These are phyloP conservation scores for Percina caprodes DNA, from an alignment of 2,113 vertebrate genomes.

Conservation along the genomic window DNA sequence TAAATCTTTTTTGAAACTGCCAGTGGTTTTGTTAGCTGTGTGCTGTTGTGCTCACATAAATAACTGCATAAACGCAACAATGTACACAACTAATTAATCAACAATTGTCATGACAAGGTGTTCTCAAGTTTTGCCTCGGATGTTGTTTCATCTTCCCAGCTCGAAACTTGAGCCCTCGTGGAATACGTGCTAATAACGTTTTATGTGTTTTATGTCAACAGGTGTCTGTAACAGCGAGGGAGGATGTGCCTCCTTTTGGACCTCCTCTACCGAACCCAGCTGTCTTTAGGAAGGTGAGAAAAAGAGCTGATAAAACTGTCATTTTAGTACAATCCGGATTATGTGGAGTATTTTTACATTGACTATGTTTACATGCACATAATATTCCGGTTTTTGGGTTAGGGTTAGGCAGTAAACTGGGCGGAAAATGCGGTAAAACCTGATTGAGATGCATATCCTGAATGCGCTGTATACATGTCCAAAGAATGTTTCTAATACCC, in stretches of 20 bases:
- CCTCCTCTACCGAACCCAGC: slow-evolving; percentile 91
- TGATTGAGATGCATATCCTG: no score
- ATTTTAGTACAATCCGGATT: no score
- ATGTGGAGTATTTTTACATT: no score
- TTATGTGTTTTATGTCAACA: slow-evolving; percentile 62
- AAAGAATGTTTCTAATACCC: no score
- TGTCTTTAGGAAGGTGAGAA: slow-evolving; percentile 91
- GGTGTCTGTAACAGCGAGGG: slow-evolving; percentile 94
- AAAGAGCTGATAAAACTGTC: no score
- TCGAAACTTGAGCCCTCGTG: neutral
- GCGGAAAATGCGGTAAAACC: no score
- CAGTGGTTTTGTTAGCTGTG: neutral
- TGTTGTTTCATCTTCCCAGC: neutral
- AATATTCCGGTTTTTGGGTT: no score
- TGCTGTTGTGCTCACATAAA: neutral
- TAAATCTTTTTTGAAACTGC: neutral
- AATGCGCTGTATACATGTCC: no score
- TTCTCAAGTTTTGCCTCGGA: neutral
- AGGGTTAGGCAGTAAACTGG: no score
- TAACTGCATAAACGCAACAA: neutral
- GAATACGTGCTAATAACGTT: neutral
- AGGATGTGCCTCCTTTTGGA: slow-evolving; percentile 92
- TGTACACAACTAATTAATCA: neutral
- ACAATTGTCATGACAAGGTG: neutral
- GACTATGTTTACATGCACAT: no score